phyloP scores from a whole-genome alignment of 2,888 invertebrate genomes.

The Magallana nippona region DNA sequence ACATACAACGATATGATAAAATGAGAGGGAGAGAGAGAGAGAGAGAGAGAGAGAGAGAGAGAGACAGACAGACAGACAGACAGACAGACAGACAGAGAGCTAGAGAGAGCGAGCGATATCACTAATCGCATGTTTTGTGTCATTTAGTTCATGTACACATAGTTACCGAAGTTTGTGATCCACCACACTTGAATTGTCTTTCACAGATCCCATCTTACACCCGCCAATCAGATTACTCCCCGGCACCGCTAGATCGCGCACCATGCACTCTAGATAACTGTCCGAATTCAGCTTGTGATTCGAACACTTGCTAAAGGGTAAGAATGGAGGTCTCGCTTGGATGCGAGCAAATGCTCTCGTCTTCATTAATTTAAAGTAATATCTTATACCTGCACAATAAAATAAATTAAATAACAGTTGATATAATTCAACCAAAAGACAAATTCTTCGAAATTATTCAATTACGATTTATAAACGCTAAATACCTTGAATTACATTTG shows the following conservation, averaged over 20 bases:
- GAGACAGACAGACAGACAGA: background rate
- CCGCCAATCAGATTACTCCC: constrained; percentile 86
- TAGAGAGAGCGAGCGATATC: too few species aligned
- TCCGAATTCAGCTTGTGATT: constrained; percentile 59
- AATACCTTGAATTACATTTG: constrained; percentile 62
- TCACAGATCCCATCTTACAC: constrained; percentile 84
- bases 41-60: too few species aligned
- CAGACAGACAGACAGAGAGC: background rate
- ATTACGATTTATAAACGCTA: background rate
- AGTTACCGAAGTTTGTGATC: constrained; percentile 82
- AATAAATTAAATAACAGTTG: background rate
- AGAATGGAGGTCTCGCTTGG: constrained; percentile 52
- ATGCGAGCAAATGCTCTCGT: constrained; percentile 59
- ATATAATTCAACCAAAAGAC: background rate
- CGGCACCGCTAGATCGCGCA: constrained; percentile 57
- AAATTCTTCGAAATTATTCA: too few species aligned
- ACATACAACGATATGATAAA: too few species aligned
- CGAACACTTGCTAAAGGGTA: constrained; percentile 58
- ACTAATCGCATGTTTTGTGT: too few species aligned
- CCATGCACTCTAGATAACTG: constrained; percentile 62
- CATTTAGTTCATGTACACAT: background rate
- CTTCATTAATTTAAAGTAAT: constrained; percentile 52
- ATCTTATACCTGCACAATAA: constrained; percentile 54
- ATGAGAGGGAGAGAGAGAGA: too few species aligned
- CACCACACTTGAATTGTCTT: constrained; percentile 83